phyloP scores from a whole-genome alignment of 2,113 vertebrate genomes.

The Vicugna pacos region DNA sequence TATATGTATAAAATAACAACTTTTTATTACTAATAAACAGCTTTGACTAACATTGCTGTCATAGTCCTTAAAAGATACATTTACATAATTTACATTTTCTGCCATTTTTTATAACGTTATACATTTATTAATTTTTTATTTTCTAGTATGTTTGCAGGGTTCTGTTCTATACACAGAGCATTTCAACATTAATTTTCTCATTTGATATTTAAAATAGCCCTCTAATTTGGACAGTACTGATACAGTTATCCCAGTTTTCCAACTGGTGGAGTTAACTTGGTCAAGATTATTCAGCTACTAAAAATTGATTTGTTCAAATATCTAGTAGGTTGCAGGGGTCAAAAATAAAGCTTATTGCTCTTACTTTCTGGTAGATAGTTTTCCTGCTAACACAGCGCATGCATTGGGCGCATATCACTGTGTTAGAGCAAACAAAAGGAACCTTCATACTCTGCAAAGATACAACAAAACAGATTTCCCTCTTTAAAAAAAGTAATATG shows the following conservation, averaged over 20 bases:
- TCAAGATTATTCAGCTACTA: neutral
- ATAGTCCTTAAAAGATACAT: neutral
- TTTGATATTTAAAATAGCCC: neutral
- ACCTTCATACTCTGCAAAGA: neutral
- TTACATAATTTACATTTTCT: neutral
- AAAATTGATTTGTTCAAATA: neutral
- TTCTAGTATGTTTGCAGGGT: neutral
- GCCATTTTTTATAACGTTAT: neutral
- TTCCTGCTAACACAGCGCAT: neutral
- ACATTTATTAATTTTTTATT: neutral
- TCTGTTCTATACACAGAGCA: neutral
- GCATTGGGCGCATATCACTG: fast-evolving
- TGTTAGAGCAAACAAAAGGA: neutral
- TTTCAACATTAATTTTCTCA: neutral
- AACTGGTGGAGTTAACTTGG: neutral
- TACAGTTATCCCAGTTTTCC: neutral
- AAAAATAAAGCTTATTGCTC: neutral
- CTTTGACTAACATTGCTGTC: neutral
- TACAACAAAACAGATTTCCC: neutral
- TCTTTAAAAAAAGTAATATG: neutral
- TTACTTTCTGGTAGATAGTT: neutral
- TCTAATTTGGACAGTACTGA: neutral
- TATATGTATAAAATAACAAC: neutral
- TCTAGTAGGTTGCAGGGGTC: fast-evolving
- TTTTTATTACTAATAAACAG: neutral